Evolutionary conservation across 2,888 invertebrate genomes (phyloP), one percentile per base, ranked within the genome.

Genomic region (Eupelmus urozonus): DNA sequence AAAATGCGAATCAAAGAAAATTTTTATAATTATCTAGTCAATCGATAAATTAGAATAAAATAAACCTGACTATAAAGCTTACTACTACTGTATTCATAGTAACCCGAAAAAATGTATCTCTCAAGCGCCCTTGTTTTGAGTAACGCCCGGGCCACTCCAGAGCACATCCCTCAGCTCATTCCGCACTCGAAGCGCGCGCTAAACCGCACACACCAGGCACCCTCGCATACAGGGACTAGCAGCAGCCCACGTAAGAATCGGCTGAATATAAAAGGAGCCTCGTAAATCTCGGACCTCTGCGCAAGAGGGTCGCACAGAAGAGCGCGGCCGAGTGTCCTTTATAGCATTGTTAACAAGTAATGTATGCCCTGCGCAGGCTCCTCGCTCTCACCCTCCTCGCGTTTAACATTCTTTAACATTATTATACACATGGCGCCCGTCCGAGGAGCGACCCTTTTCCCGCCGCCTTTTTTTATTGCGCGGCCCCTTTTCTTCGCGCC

Each of bases 331-430:
- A 88, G 89, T 89, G 89, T 89, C 88, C 88, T 89, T 89, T 89
- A 89, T 89, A 87, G 89, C 89, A 89, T 88, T 89, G 89, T 89
- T 89, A 89, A 89, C 89, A 89, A 89, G 88, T 89, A 89, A 89
- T 89, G 88, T 89, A 89, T 89, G 88, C 89, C 81, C 84, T 81
- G 4, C 7, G 49, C 5, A 53, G 20, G 49, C 27, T 11, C n/a
- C n/a, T n/a, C n/a, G n/a, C 51, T 34, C 42, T 25, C 66, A 29
- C 60, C 83, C 83, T 83, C 85, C 85, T 84, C 82, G 78, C 87
- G 83, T 88, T 88, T 87, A 88, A 88, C 88, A 88, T 89, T 89
- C 88, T 89, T 89, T 86, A 88, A 88, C 88, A 87, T 89, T 89
- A 88, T 88, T 88, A 88, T 88, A 88, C 88, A 88, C 88, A 87